Evolutionary conservation across 2,797 vertebrate species (phyloP), one percentile per base, ranked within the genome.

Genomic region (Thamnophis elegans): DNA sequence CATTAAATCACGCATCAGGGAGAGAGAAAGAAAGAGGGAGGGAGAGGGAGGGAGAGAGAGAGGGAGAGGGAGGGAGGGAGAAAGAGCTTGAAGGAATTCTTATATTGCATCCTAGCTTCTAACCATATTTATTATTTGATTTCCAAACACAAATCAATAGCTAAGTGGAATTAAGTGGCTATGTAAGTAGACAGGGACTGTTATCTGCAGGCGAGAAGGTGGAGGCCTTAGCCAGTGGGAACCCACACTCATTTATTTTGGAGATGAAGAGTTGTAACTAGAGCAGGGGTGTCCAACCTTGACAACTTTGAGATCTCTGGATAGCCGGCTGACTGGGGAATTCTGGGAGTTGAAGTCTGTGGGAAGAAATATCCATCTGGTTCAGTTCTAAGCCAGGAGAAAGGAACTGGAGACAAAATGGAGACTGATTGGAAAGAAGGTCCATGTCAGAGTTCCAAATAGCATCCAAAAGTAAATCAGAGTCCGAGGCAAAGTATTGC

Each of bases 101-200:
- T 5, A 78, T 73, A 87, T 93, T 89, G 94, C 95, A 85, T 93
- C 91, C 94, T 96, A 96, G 96, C 96, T 93, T 14, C 89, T 82
- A 54, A 96, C 95, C 96, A 96, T 94, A 93, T 92, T 94, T 93
- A 90, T 92, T 96, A 97, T 96, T 97, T 96, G 95, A 96, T 96
- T 97, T 97, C 89, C 96, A 96, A 97, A 97, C 94, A 96, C 94
- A 97, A 95, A 96, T 96, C 96, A 96, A 93, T 96, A 96, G 92
- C 92, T 91, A 90, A 65, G 92, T 94, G 93, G 93, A 96, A 97
- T 93, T 95, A 94, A 94, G 93, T 55, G 85, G 92, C 94, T 93
- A 62, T 94, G 92, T 92, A 95, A 95, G 93, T 94, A 95, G 53
- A 73, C 58, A 87, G 92, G 94, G 94, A 94, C 93, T 95, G 94